Conservation (phyloP, 2,113 vertebrate genomes). For the Entomyzon cyanotis region DNA sequence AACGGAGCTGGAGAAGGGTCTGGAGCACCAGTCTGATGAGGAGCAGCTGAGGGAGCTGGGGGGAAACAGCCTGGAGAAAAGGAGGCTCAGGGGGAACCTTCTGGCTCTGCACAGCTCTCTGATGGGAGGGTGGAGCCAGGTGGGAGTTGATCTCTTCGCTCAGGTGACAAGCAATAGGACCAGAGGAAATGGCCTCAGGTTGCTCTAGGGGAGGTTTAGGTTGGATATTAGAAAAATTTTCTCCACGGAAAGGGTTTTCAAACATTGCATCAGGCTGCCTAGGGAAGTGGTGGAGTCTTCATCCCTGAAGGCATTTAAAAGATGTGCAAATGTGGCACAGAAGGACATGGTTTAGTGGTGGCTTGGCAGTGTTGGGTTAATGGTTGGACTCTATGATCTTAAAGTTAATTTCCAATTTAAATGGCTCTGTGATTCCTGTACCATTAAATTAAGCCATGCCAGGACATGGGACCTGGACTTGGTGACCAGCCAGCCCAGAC, state of each 20-base stretch:
- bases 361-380: not conserved
- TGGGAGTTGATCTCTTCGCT: not conserved
- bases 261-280: not conserved
- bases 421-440: not conserved
- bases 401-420: not conserved
- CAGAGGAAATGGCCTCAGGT: not conserved
- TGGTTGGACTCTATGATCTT: rapidly evolving
- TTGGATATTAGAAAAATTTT: not conserved
- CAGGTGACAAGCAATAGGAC: not conserved
- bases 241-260: not conserved
- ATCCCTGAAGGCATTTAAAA: not conserved
- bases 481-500: not conserved
- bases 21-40: not conserved
- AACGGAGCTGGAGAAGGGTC: not conserved
- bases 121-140: not conserved
- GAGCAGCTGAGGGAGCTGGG: not conserved
- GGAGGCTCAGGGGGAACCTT: rapidly evolving
- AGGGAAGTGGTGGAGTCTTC: too few relatives aligned
- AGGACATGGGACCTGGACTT: not conserved
- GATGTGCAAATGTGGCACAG: too few relatives aligned
- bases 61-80: not conserved
- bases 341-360: not conserved
- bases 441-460: not conserved
- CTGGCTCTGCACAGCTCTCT: rapidly evolving
- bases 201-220: not conserved